Evolutionary conservation across 2,797 vertebrate genomes (phyloP), one percentile per base, ranked within the genome.

Genomic region (Esox masquinongy): DNA sequence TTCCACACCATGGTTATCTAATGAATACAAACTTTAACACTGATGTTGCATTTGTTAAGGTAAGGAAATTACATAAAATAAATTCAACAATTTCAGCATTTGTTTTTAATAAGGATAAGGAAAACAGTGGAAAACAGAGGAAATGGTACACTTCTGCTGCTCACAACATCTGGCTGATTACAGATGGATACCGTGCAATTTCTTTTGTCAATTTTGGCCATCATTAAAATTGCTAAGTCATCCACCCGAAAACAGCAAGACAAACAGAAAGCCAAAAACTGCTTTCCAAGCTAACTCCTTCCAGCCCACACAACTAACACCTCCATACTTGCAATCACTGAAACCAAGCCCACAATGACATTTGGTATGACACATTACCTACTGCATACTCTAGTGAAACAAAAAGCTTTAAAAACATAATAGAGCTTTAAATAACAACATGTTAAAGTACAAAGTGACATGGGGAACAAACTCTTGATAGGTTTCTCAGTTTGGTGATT

Each of bases 161-260:
- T 85, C 51, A 82, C 76, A 92, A 91, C 91, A 95, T 96, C 95
- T 93, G 93, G 96, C 95, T 94, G 95, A 95, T 96, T 95, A 94
- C 95, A 97, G 95, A 97, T 97, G 95, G 96, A 97, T 97, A 96
- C 96, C 95, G 95, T 97, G 96, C 96, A 97, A 97, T 96, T 47
- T 47, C 43, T 97, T 96, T 88, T 89, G 88, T 91, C 87, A 82
- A 91, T 79, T 89, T 86, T 84, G 84, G 83, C 79, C 76, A 90
- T 92, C 87, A 86, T 92, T 93, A 95, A 97, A 97, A 97, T 97
- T 97, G 96, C 95, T 94, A 94, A 95, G 94, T 95, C 93, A 96
- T 96, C 96, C 96, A 97, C 94, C 95, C 93, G 95, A 94, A 95
- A 98, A 98, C 96, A 96, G 94, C 95, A 89, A 96, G 92, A 94